A percentile compares a stretch with the other conserved stretches of the same genome.
Evolutionary conservation across 2,888 invertebrate species (phyloP).

Genomic region (Calephelis perditalis): DNA sequence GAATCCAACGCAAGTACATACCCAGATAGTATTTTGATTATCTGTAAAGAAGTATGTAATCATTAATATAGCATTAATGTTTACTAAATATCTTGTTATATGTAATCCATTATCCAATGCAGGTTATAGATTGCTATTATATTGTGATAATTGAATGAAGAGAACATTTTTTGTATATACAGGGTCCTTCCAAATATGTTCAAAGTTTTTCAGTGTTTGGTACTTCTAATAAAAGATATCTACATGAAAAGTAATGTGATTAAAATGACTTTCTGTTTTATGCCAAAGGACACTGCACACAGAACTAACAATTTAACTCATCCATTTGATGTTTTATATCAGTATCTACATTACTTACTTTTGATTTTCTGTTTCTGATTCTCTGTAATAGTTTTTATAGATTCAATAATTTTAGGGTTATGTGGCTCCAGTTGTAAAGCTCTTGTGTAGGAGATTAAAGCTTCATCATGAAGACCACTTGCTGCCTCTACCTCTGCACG

Average conservation of each 20-base stretch:
- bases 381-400: slow-evolving; percentile 78
- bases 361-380: slow-evolving; percentile 78
- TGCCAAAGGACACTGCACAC: too few relatives aligned
- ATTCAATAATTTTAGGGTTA: slow-evolving; percentile 80
- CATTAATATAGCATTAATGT: neutral
- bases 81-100: too few relatives aligned
- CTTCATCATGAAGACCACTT: slow-evolving; percentile 81
- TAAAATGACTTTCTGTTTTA: too few relatives aligned
- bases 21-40: slow-evolving; percentile 85
- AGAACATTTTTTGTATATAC: too few relatives aligned
- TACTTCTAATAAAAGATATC: too few relatives aligned
- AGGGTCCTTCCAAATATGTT: too few relatives aligned
- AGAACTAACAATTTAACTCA: too few relatives aligned
- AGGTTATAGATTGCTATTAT: too few relatives aligned
- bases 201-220: too few relatives aligned
- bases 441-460: slow-evolving; percentile 82
- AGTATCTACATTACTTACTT: slow-evolving; percentile 55
- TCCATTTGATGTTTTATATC: neutral
- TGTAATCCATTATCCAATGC: too few relatives aligned
- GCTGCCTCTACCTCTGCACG: slow-evolving; percentile 85
- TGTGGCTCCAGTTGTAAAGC: slow-evolving; percentile 83
- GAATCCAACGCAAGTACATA: slow-evolving; percentile 85
- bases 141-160: too few relatives aligned
- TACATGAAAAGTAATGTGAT: too few relatives aligned
- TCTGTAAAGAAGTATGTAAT: slow-evolving; percentile 58